Conservation (phyloP, 2,797 vertebrate species). For the Simalia tracyae region DNA sequence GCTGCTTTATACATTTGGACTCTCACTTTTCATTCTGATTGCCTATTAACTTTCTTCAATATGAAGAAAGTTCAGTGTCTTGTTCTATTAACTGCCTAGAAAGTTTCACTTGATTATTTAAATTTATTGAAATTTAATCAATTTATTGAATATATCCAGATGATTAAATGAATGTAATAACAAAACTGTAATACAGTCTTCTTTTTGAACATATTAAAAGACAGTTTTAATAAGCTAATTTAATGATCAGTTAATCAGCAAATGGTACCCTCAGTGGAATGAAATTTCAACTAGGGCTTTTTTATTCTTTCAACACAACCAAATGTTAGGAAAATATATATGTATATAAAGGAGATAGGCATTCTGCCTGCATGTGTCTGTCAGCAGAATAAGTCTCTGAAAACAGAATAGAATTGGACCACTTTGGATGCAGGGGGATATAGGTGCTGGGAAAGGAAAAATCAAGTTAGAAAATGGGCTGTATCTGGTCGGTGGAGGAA, state of each 20-base stretch:
- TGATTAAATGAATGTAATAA: background rate
- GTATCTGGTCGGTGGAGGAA: background rate
- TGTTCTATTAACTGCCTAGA: background rate
- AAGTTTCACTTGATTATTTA: slow-evolving; percentile 3
- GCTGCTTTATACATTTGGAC: background rate
- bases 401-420: background rate
- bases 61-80: background rate
- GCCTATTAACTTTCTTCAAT: background rate
- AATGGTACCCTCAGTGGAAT: background rate
- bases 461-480: background rate
- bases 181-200: background rate
- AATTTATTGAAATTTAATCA: slow-evolving; percentile 18
- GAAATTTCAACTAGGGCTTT: background rate
- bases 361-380: background rate
- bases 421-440: background rate
- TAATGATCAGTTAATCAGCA: background rate
- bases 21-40: background rate
- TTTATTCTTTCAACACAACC: background rate
- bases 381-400: background rate
- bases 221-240: background rate
- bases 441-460: background rate
- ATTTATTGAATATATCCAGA: background rate
- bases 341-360: background rate
- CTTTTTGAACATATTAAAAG: background rate
- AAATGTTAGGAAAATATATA: background rate